phyloP scores from a whole-genome alignment of 2,888 invertebrate species.

The Hirudinaria manillensis region DNA sequence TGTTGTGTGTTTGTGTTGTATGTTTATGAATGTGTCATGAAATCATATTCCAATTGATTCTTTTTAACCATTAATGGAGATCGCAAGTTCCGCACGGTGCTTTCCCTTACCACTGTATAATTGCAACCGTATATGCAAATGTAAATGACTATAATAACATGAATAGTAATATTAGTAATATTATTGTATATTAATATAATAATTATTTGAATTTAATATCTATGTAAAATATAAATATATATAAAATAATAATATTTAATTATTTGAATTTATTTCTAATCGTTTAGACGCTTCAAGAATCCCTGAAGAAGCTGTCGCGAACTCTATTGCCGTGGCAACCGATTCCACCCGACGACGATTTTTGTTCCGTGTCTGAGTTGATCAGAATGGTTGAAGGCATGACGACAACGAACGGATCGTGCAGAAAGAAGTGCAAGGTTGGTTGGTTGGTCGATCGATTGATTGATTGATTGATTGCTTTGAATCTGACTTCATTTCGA shows the following conservation, averaged over 20 bases:
- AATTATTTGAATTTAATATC: neutral
- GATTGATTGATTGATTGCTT: neutral
- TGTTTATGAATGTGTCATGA: too few species aligned
- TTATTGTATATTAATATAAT: neutral
- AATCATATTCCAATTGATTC: too few species aligned
- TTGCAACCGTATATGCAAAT: too few species aligned
- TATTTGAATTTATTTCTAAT: neutral
- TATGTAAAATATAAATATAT: neutral
- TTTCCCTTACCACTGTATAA: too few species aligned
- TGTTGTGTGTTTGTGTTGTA: too few species aligned
- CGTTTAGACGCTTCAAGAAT: slow-evolving; percentile 44
- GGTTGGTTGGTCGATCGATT: neutral
- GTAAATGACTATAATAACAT: neutral
- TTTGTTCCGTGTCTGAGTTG: slow-evolving; percentile 28
- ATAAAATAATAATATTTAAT: neutral
- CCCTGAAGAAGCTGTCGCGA: slow-evolving; percentile 46
- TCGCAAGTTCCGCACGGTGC: too few species aligned
- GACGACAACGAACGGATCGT: slow-evolving; percentile 10
- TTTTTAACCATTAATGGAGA: too few species aligned
- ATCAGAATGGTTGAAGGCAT: slow-evolving; percentile 31
- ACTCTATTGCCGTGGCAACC: slow-evolving; percentile 45
- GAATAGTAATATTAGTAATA: neutral
- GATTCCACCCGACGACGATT: slow-evolving; percentile 37
- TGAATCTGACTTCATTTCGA: neutral
- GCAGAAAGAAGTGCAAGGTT: slow-evolving; percentile 3